Evolutionary conservation across 2,797 vertebrate species (phyloP), one percentile per base, ranked within the genome.

Genomic region (Tauraco hartlaubi): DNA sequence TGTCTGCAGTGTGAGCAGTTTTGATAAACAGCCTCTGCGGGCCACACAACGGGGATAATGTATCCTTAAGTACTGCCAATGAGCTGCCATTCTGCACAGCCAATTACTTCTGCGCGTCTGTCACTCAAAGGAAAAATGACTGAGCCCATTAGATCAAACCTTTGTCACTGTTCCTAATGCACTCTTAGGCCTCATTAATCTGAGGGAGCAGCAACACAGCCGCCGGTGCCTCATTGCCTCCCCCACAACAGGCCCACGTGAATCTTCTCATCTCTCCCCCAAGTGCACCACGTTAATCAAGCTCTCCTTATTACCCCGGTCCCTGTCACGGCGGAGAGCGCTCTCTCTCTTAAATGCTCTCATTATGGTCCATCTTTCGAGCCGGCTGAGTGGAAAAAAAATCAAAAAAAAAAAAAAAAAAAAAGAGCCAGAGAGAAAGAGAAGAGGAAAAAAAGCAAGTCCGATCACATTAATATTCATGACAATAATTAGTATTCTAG

Each of bases 381-480:
- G 98, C 98, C 55, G 98, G 98, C 98, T 99, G 99, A 99, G 98
- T 98, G 98, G 98, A 98, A 98, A 97, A 96, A 62, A 66, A 35
- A 58, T 39, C 39, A 3, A 15, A 2, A 7, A 5, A 5, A 8
- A 6, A 8, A 88, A 52, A 44, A 93, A 52, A 77, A 96, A 91
- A 68, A 95, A 66, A 91, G 46, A 97, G 95, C 95, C 86, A 95
- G 89, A 95, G 95, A 96, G 94, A 96, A 96, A 97, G 94, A 97
- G 94, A 94, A 96, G 98, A 96, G 97, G 98, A 97, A 97, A 97
- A 97, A 97, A 97, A 97, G 97, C 98, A 97, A 98, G 98, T 99
- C 99, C 99, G 98, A 99, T 98, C 98, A 71, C 99, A 99, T 99
- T 99, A 99, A 99, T 99, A 99, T 99, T 99, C 99, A 99, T 99